Conservation (phyloP, 1,140 invertebrate genomes). For the Cylas formicarius region DNA sequence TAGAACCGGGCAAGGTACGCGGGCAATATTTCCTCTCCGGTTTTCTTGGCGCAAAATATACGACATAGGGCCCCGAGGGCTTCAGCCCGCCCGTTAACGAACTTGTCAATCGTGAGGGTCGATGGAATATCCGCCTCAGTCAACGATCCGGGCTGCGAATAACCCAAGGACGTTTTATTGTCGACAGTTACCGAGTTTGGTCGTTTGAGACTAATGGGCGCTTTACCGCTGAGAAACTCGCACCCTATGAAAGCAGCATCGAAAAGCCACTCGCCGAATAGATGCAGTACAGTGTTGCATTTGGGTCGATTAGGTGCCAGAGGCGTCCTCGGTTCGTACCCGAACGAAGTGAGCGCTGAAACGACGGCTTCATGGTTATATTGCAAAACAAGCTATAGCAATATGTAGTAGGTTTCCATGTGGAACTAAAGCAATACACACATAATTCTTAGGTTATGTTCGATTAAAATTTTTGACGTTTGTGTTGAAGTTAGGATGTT, state of each 20-base stretch:
- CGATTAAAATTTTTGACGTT: conserved; percentile 1
- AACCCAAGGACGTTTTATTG: conserved; percentile 38
- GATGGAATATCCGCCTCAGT: conserved; percentile 47
- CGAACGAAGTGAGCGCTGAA: conserved; percentile 41
- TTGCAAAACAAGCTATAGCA: conserved; percentile 8
- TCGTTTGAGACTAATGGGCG: conserved; percentile 30
- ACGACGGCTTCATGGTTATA: too few relatives aligned
- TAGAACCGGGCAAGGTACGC: conserved; percentile 94
- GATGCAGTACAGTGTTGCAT: conserved; percentile 84
- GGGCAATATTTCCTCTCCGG: conserved; percentile 88
- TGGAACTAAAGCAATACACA: too few relatives aligned
- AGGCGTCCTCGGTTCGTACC: conserved; percentile 37
- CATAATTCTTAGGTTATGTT: too few relatives aligned
- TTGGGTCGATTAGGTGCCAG: conserved; percentile 74
- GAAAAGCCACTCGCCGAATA: conserved; percentile 96
- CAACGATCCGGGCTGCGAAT: conserved; percentile 47
- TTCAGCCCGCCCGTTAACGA: conserved; percentile 83
- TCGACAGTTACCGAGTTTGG: conserved; percentile 39
- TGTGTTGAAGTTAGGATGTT: conserved; percentile 1
- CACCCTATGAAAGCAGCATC: conserved; percentile 87
- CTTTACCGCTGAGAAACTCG: conserved; percentile 47
- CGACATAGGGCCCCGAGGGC: conserved; percentile 90
- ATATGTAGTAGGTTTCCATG: too few relatives aligned
- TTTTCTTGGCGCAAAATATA: conserved; percentile 94
- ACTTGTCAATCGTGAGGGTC: conserved; percentile 56